These are phyloP conservation scores for Aldabrachelys gigantea DNA, from an alignment of 2,113 vertebrate genomes.

Conservation along the genomic window DNA sequence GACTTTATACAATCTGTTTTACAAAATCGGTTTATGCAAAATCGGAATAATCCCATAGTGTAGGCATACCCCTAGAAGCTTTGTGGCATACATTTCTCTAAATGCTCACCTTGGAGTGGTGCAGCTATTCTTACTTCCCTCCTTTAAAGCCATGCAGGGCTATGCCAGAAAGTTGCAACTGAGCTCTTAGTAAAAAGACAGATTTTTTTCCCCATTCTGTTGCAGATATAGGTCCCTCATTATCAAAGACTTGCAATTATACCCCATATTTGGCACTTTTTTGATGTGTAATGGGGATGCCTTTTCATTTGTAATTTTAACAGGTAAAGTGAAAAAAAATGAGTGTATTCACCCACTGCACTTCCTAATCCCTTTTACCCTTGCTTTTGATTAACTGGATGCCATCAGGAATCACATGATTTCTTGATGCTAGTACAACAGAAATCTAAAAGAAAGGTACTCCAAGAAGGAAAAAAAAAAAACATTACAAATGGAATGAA, in stretches of 20 bases:
- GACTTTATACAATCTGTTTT: too few relatives aligned
- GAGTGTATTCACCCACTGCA: background rate
- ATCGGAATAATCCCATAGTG: too few relatives aligned
- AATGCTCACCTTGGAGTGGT: background rate
- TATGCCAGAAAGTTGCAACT: background rate
- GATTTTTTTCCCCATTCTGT: fast-evolving
- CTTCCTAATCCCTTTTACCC: background rate
- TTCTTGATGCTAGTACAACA: background rate
- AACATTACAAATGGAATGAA: background rate
- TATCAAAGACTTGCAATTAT: background rate
- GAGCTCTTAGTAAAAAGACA: background rate
- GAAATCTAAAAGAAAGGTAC: background rate
- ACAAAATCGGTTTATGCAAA: too few relatives aligned
- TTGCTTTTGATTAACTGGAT: background rate
- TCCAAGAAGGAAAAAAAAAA: background rate
- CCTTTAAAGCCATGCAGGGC: background rate
- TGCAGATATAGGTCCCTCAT: background rate
- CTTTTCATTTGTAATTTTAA: background rate
- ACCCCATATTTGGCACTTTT: background rate
- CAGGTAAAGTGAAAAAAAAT: background rate
- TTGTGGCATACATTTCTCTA: background rate
- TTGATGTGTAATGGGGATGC: background rate
- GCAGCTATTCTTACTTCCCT: background rate
- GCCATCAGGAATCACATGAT: background rate
- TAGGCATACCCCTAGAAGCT: background rate